phyloP scores from a whole-genome alignment of 2,888 invertebrate species.

The Tetragonisca angustula region DNA sequence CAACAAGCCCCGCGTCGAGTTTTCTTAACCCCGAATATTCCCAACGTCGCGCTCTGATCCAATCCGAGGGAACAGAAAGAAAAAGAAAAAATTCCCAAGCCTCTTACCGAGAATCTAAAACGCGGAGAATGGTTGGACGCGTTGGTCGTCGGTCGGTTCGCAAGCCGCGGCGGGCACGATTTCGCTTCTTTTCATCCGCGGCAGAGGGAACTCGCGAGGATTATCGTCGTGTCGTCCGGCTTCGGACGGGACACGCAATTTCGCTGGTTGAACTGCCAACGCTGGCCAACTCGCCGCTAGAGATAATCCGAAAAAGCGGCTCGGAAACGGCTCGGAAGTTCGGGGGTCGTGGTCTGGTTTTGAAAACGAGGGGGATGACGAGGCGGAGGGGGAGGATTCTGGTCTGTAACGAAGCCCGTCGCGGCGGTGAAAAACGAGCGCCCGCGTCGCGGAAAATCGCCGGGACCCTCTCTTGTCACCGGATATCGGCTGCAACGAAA shows the following conservation, averaged over 20 bases:
- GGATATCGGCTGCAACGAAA: slow-evolving; percentile 56
- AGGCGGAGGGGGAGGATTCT: neutral
- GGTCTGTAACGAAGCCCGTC: slow-evolving; percentile 37
- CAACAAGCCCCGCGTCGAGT: neutral
- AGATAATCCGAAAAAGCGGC: slow-evolving; percentile 60
- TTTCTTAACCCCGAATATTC: neutral
- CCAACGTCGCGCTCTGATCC: neutral
- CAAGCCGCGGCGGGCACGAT: neutral
- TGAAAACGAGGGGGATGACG: neutral
- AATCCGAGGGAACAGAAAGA: neutral
- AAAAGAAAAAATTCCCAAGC: neutral
- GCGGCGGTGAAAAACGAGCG: slow-evolving; percentile 14
- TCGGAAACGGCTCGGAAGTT: slow-evolving; percentile 54
- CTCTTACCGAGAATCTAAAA: neutral
- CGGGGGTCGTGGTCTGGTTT: slow-evolving; percentile 35
- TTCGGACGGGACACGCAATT: slow-evolving; percentile 66
- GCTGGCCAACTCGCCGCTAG: slow-evolving; percentile 48
- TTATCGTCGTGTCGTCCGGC: slow-evolving; percentile 71
- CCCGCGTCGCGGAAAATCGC: slow-evolving; percentile 51
- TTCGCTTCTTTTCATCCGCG: slow-evolving; percentile 41
- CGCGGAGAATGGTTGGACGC: neutral
- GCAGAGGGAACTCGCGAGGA: slow-evolving; percentile 39
- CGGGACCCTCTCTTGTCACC: slow-evolving; percentile 40
- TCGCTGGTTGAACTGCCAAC: slow-evolving; percentile 35
- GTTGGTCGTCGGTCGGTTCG: neutral